These are phyloP conservation scores for Podarcis cretensis DNA, from an alignment of 2,113 vertebrate species.

Conservation along the genomic window DNA sequence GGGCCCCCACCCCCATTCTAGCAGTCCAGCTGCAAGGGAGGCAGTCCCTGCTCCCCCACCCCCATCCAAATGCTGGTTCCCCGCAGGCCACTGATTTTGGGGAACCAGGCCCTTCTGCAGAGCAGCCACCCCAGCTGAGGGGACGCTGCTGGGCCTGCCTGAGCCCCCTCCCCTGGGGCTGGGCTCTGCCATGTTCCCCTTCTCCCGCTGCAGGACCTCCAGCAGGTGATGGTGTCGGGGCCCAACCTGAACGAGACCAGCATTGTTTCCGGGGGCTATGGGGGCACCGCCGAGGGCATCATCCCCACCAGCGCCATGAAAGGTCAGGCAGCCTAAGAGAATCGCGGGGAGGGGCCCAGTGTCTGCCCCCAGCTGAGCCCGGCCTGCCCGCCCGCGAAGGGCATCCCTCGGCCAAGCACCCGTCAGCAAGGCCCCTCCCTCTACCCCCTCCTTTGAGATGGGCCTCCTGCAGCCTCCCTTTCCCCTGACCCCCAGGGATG, in stretches of 20 bases:
- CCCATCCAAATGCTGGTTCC: too few species aligned
- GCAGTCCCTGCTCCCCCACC: too few species aligned
- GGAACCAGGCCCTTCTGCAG: background rate
- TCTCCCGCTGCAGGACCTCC: slow-evolving; percentile 83
- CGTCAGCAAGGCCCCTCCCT: background rate
- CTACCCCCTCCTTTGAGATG: too few species aligned
- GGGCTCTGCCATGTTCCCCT: too few species aligned
- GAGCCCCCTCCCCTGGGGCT: background rate
- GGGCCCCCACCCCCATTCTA: too few species aligned
- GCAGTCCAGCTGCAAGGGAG: too few species aligned
- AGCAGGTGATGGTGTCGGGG: slow-evolving; percentile 98
- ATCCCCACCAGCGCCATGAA: slow-evolving; percentile 88
- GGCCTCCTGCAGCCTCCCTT: background rate
- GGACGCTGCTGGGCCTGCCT: background rate
- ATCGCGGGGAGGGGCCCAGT: accelerated
- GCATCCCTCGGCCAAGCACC: accelerated
- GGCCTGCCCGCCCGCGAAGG: background rate
- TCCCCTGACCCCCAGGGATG: background rate
- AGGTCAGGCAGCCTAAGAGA: slow-evolving; percentile 70
- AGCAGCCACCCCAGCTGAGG: background rate
- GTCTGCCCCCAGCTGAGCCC: too few species aligned
- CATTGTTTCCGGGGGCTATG: slow-evolving; percentile 96
- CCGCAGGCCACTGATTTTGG: background rate
- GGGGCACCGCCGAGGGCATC: slow-evolving; percentile 92
- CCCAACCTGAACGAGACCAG: slow-evolving; percentile 98